These are phyloP conservation scores for Sinodicranocentrus sp. DNA, from an alignment of 2,888 invertebrate species.

Conservation along the genomic window DNA sequence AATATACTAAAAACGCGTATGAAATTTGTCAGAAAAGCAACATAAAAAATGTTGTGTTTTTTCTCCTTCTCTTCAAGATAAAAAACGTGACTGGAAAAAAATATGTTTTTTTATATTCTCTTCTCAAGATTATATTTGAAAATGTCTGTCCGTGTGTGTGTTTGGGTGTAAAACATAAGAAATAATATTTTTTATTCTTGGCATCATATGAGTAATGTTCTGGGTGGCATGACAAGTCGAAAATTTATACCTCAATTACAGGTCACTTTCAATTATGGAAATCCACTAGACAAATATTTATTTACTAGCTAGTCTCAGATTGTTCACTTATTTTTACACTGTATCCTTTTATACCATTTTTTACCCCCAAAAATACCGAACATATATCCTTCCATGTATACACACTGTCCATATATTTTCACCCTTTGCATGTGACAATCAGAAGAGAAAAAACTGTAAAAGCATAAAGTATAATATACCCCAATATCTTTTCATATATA, in stretches of 20 bases:
- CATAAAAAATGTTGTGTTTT: slow-evolving; percentile 17
- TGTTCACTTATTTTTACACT: slow-evolving; percentile 23
- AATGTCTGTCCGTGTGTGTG: neutral
- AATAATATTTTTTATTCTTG: slow-evolving; percentile 18
- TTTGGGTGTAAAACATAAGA: neutral
- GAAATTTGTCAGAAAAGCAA: neutral
- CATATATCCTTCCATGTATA: too few relatives aligned
- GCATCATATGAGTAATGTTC: slow-evolving; percentile 61
- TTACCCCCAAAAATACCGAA: too few relatives aligned
- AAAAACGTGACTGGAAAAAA: slow-evolving; percentile 60
- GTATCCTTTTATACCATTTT: neutral
- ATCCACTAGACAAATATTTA: slow-evolving; percentile 71
- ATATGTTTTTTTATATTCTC: neutral
- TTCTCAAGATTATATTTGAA: slow-evolving; percentile 1
- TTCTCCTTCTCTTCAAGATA: too few relatives aligned
- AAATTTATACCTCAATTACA: slow-evolving; percentile 69
- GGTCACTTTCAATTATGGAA: slow-evolving; percentile 72
- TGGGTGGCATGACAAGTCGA: slow-evolving; percentile 67
- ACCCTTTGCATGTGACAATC: too few relatives aligned
- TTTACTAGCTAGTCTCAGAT: slow-evolving; percentile 59
- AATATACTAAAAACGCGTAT: too few relatives aligned
- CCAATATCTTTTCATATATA: too few relatives aligned
- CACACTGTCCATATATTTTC: too few relatives aligned
- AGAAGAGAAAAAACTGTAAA: too few relatives aligned
- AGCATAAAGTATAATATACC: too few relatives aligned